phyloP scores from a whole-genome alignment of 30 jellyfish, hydroid and myxozoan species.

The Hydractinia echinata region DNA sequence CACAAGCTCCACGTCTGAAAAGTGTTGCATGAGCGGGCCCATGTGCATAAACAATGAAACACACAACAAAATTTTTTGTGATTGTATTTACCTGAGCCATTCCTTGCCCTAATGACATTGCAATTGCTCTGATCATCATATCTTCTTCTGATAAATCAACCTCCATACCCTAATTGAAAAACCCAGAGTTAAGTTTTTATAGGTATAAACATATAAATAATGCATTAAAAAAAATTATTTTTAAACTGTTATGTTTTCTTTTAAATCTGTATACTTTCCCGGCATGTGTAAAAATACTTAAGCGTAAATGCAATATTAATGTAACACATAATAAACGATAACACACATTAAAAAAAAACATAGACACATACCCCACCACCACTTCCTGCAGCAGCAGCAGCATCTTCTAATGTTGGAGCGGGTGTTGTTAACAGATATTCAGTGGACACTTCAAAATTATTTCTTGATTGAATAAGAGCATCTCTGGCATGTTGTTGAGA shows the following conservation, averaged over 20 bases:
- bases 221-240: neutral
- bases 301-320: too few species aligned
- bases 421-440: slow-evolving; percentile 68
- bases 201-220: neutral
- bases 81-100: slow-evolving; percentile 1
- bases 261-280: too few species aligned
- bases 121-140: slow-evolving; percentile 92
- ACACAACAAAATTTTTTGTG: slow-evolving; percentile 21
- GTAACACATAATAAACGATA: too few species aligned
- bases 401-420: slow-evolving; percentile 30
- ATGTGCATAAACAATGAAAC: slow-evolving; percentile 18
- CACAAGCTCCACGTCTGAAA: too few species aligned
- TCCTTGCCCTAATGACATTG: slow-evolving; percentile 65
- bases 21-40: too few species aligned
- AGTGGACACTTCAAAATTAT: slow-evolving; percentile 71
- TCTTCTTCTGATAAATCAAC: slow-evolving; percentile 82
- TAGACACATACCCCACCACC: slow-evolving; percentile 9
- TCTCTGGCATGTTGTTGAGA: slow-evolving; percentile 72
- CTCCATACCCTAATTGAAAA: slow-evolving; percentile 49
- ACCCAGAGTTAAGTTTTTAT: neutral
- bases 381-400: neutral
- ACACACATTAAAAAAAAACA: neutral
- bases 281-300: neutral
- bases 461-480: slow-evolving; percentile 67
- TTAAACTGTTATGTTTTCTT: neutral